A percentile compares a stretch with the other conserved stretches of the same genome.
Conservation (phyloP, 2,113 vertebrate species). For the Ophiodon elongatus region DNA sequence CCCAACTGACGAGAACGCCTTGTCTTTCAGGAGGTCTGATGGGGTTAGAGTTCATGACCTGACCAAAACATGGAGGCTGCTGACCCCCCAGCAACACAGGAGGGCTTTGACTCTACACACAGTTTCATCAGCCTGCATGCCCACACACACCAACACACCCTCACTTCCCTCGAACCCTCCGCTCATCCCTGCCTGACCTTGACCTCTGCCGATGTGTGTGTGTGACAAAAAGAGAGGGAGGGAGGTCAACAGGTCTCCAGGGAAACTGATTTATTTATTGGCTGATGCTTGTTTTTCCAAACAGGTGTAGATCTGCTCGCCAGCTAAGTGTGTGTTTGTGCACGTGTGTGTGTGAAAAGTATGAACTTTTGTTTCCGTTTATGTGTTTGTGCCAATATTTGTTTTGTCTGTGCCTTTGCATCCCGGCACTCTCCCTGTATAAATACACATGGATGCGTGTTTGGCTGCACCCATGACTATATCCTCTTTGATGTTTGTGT, state of each 20-base stretch:
- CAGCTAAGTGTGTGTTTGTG: slow-evolving; percentile 35
- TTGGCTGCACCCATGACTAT: slow-evolving; percentile 44
- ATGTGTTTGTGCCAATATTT: slow-evolving; percentile 40
- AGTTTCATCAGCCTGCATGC: slow-evolving; percentile 38
- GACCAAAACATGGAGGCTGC: slow-evolving; percentile 58
- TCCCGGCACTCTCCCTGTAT: slow-evolving; percentile 24
- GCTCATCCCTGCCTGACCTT: slow-evolving; percentile 72
- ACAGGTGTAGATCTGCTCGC: slow-evolving; percentile 50
- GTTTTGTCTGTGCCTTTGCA: slow-evolving; percentile 43
- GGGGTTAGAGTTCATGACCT: slow-evolving; percentile 72
- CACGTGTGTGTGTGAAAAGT: slow-evolving; percentile 23
- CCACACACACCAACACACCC: slow-evolving; percentile 24
- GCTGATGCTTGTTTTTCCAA: slow-evolving; percentile 66
- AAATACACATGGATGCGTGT: slow-evolving; percentile 28
- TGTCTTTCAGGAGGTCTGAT: slow-evolving; percentile 42
- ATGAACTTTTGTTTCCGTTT: slow-evolving; percentile 17
- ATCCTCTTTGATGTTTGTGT: slow-evolving; percentile 45
- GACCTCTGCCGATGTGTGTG: slow-evolving; percentile 55
- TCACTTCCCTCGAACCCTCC: slow-evolving; percentile 65
- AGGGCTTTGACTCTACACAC: slow-evolving; percentile 31
- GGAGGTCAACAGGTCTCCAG: slow-evolving; percentile 47
- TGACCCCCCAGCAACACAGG: slow-evolving; percentile 5
- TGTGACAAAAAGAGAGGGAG: slow-evolving; percentile 37
- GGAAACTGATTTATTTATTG: slow-evolving; percentile 68
- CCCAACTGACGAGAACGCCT: slow-evolving; percentile 60